Conservation (phyloP, 2,888 invertebrate species). For the Chloroclysta siterata region DNA sequence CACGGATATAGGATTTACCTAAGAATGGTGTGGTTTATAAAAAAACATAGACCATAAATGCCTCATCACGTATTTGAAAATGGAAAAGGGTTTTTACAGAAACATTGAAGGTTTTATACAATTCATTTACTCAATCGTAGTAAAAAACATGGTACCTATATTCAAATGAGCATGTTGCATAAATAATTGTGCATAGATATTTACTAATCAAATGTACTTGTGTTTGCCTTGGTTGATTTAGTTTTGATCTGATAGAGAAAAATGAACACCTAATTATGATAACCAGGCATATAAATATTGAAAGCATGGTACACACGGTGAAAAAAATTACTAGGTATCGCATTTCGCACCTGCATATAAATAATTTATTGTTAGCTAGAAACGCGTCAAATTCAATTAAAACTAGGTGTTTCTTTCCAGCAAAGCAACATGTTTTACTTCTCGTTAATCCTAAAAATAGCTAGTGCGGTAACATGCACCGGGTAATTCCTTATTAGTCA, state of each 20-base stretch:
- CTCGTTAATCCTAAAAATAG: conserved; percentile 30
- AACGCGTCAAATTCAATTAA: conserved; percentile 5
- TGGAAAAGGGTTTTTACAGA: conserved; percentile 10
- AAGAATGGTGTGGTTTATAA: conserved; percentile 21
- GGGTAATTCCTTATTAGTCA: conserved; percentile 31
- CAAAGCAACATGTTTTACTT: conserved; percentile 6
- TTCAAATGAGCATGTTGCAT: too few relatives aligned
- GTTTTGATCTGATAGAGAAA: neutral
- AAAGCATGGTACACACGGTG: neutral
- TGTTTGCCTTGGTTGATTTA: neutral
- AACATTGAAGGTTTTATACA: conserved; percentile 1
- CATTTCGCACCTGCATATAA: conserved; percentile 5
- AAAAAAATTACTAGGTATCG: neutral
- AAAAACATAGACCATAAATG: conserved; percentile 4
- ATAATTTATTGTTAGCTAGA: conserved; percentile 5
- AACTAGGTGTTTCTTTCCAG: conserved; percentile 12
- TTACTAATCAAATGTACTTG: too few relatives aligned
- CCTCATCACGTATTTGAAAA: neutral
- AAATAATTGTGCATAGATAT: too few relatives aligned
- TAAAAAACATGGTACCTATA: neutral
- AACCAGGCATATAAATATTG: neutral
- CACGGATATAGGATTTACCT: conserved; percentile 25
- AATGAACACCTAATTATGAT: neutral
- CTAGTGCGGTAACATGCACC: conserved; percentile 14
- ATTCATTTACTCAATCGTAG: neutral